Base-by-base conservation (phyloP, 2,113 vertebrate genomes). In the Saccopteryx leptura region DNA sequence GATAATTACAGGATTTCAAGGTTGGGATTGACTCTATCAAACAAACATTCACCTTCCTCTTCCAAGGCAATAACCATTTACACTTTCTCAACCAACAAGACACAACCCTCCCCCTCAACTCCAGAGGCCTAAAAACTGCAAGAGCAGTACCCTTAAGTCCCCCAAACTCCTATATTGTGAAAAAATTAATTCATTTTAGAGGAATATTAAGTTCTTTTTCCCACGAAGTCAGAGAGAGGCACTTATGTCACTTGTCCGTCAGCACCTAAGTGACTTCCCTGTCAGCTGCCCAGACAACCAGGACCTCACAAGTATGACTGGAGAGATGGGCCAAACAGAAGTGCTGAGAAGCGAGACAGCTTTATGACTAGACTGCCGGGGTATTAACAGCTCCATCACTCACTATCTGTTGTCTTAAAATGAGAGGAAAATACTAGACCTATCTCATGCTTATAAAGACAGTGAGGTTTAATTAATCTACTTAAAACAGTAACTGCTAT, bases 121-220 rank as follows among this genome's bases (percentile, higher is more conserved):
- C 63, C 33, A 82, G 19, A 79, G 8, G 65, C 33, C 17, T 8
- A 63, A 88, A 94, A 54, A 39, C 60, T 72, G 1, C 1, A 93
- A 68, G 8, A 88, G 31, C 54, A 63, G 31, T 60, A 63, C 23
- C 46, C 14, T 74, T 88, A 84, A 88, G 54, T 54, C 33, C 21
- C 72, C 24, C 68, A 90, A 72, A 65, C 31, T 58, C 76, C 24
- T 88, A 4, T 50, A 71, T 7, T 85, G 11, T 28, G 10, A 17
- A 80, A 96, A 68, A 94, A 75, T 88, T 17, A 1, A 71, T 68
- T 90, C 23, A 76, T 74, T 94, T 83, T 26, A 50, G 4, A 17
- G 26, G 23, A 54, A 81, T 92, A 76, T 31, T 69, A 17, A n/a
- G 46, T 52, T 69, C 8, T 60, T 95, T 74, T 78, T 52, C 26